Evolutionary conservation across 2,888 invertebrate genomes (phyloP), one percentile per base, ranked within the genome.

Genomic region (Drosophila emarginata): DNA sequence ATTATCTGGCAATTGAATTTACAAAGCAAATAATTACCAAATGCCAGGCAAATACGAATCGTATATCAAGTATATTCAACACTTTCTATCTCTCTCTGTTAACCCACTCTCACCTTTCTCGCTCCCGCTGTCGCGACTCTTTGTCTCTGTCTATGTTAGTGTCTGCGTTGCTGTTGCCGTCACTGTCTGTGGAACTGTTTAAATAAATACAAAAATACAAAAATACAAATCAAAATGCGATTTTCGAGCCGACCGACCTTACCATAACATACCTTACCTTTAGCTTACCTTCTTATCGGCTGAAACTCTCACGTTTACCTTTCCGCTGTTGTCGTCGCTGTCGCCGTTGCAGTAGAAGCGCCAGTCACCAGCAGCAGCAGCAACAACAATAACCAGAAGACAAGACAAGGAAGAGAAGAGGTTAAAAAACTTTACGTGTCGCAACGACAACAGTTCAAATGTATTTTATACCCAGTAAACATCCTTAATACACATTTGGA

Each of bases 1-100:
- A 90, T 91, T 90, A 91, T 90, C 91, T 82, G 89, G 81, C 89
- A 89, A 89, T 90, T 89, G 88, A 88, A 89, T 89, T 89, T 89
- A 88, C 89, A 89, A 88, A 89, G 76, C 84, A 91, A 91, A 90
- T 89, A 90, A 86, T 78, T 88, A 87, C 76, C 74, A 74, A 72
- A 78, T 80, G 81, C 79, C 70, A 71, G 64, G 67, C 79, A 86
- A 82, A 82, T 74, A 73, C 61, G 37, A 74, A 32, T 54, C 54
- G 32, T 45, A 45, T 45, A 45, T 21, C 18, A 18, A 45, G 45
- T 45, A 14, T 9, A 45, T 18, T 1, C 18, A 45, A 32, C 2
- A 32, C 32, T 32, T 32, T 45, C 11, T 4, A 21, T 14, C 14
- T 14, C 39, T 39, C 14, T 37, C 37, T n/a, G 4, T 37, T 7